Conservation (phyloP, 2,797 vertebrate genomes). For the Hipposideros larvatus region DNA sequence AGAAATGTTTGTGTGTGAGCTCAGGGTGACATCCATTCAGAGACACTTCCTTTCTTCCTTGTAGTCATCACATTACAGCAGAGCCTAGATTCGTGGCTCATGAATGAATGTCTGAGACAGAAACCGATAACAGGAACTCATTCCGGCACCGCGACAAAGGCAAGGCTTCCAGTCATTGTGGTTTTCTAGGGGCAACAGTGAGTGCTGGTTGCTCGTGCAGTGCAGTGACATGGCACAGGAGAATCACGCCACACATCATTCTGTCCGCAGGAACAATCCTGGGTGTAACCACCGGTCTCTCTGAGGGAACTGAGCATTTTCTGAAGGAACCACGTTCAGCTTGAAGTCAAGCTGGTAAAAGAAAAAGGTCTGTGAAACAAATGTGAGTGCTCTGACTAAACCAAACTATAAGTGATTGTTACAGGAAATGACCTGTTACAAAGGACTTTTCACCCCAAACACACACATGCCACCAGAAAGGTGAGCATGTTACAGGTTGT, state of each 20-base stretch:
- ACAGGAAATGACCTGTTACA: slow-evolving; percentile 31
- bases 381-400: neutral
- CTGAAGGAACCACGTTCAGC: slow-evolving; percentile 16
- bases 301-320: slow-evolving; percentile 24
- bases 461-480: neutral
- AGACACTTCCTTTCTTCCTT: slow-evolving; percentile 49
- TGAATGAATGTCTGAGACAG: slow-evolving; percentile 23
- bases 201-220: neutral
- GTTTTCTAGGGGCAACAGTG: slow-evolving; percentile 60
- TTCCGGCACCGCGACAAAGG: neutral
- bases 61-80: slow-evolving; percentile 37
- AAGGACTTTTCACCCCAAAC: neutral
- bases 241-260: neutral
- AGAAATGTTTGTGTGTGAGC: slow-evolving; percentile 73
- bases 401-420: neutral
- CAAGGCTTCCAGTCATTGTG: slow-evolving; percentile 35
- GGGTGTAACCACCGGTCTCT: neutral
- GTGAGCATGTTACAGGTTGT: neutral
- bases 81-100: neutral
- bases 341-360: slow-evolving; percentile 41
- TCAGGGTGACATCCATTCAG: slow-evolving; percentile 62
- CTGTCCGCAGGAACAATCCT: neutral
- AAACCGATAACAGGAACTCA: slow-evolving; percentile 44
- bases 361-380: slow-evolving; percentile 19
- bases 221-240: neutral